Conservation (phyloP, 1,140 invertebrate genomes). For the Venturia canescens region DNA sequence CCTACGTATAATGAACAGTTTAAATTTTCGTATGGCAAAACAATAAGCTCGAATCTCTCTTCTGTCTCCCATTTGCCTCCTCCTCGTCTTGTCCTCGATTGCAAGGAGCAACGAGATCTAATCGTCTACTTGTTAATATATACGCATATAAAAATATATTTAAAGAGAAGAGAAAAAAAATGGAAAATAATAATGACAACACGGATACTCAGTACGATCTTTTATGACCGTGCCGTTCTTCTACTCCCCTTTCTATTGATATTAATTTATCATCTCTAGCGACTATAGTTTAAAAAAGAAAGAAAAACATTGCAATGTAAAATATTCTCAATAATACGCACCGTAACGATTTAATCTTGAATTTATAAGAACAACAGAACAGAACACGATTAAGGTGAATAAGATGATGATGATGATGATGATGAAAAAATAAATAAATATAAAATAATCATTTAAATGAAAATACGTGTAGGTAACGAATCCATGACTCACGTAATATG, state of each 20-base stretch:
- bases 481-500: slow-evolving; percentile 69
- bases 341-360: slow-evolving; percentile 57
- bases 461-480: slow-evolving; percentile 67
- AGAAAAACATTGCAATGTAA: slow-evolving; percentile 63
- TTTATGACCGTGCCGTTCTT: slow-evolving; percentile 3
- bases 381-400: no score
- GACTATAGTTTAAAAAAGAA: slow-evolving; percentile 49
- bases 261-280: slow-evolving; percentile 56
- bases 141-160: neutral
- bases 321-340: slow-evolving; percentile 71
- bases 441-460: slow-evolving; percentile 61
- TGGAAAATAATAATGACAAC: neutral
- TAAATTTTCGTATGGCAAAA: neutral
- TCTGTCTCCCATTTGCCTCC: neutral
- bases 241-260: slow-evolving; percentile 20
- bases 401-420: no score
- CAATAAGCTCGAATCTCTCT: neutral
- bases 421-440: slow-evolving; percentile 44
- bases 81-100: neutral
- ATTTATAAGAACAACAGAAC: slow-evolving; percentile 61
- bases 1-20: slow-evolving; percentile 56
- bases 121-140: neutral
- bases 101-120: neutral
- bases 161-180: neutral
- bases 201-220: neutral